Base-by-base conservation (phyloP, 2,113 vertebrate genomes). In the Theristicus caerulescens region DNA sequence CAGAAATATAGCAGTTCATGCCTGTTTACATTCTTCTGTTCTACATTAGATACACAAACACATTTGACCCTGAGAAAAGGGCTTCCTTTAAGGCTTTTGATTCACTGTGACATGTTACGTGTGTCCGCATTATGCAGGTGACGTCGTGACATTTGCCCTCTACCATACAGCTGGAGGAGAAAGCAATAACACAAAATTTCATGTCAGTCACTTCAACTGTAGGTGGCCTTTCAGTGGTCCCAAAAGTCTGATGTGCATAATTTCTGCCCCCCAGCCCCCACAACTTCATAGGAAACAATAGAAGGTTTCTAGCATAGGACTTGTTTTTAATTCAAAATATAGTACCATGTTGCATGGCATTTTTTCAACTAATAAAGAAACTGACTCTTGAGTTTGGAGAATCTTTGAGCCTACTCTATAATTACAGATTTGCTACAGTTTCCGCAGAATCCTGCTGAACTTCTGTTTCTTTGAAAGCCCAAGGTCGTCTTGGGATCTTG, bases 11-110 rank as follows among this genome's bases (percentile, higher is more conserved):
- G 16, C 42, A 73, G 74, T 74, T 95, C 11, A 3, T 82, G 70
- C 72, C 57, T 91, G 74, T 94, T 95, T 94, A 93, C 66, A 10
- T 89, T 93, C 42, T 74, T 94, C 54, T 94, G 32, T 77, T 95
- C 49, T 82, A 59, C 46, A 25, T 85, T 82, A 80, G 62, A 38
- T 52, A 73, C 66, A 82, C 55, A 82, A 82, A 66, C 46, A 58
- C 38, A 52, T 82, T 73, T 95, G 78, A 96, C 71, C 93, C 91
- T 81, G 66, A 62, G 36, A 89, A 89, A 95, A 77, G 72, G 32
- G 17, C 44, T 87, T 91, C 31, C 36, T 82, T 84, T 79, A 82
- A 89, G 70, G 74, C n/a, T 90, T 94, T 72, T 65, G 62, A 91
- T 80, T 92, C 78, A 46, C n/a, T 88, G 31, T 82, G 84, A 77